These are phyloP conservation scores for Trichopoda pennipes DNA, from an alignment of 2,888 invertebrate species.

Conservation along the genomic window DNA sequence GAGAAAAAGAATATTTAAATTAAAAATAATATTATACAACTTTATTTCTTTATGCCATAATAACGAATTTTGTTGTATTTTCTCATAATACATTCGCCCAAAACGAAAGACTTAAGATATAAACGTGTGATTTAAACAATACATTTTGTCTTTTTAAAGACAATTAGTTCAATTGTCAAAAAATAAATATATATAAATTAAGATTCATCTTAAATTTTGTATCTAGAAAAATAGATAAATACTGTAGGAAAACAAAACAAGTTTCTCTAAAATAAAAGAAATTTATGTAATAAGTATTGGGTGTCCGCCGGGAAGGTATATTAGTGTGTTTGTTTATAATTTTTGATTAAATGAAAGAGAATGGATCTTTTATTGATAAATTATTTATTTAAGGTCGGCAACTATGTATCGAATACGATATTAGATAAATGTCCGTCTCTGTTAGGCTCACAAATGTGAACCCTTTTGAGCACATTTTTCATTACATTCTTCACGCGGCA, in stretches of 20 bases:
- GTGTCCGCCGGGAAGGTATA: too few species aligned
- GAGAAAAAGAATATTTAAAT: background rate
- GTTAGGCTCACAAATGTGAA: too few species aligned
- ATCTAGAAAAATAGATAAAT: background rate
- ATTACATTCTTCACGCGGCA: too few species aligned
- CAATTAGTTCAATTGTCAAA: conserved; percentile 14
- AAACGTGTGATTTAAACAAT: conserved; percentile 14
- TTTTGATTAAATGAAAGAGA: too few species aligned
- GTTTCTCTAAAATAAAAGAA: conserved; percentile 14
- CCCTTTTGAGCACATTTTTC: too few species aligned
- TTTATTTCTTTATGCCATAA: conserved; percentile 10
- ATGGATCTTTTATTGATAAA: too few species aligned
- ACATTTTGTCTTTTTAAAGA: background rate
- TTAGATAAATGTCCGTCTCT: too few species aligned
- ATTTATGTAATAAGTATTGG: too few species aligned
- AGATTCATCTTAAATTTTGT: too few species aligned
- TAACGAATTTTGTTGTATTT: background rate
- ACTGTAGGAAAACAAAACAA: conserved; percentile 10
- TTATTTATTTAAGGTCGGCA: too few species aligned
- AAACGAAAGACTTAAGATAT: conserved; percentile 51
- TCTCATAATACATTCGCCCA: conserved; percentile 15
- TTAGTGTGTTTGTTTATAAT: too few species aligned
- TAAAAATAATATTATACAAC: conserved; percentile 32
- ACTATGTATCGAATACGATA: too few species aligned
- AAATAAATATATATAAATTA: background rate